Evolutionary conservation across 1,140 invertebrate genomes (phyloP), one percentile per base, ranked within the genome.

Genomic region (Macrotrachela quadricornifera): DNA sequence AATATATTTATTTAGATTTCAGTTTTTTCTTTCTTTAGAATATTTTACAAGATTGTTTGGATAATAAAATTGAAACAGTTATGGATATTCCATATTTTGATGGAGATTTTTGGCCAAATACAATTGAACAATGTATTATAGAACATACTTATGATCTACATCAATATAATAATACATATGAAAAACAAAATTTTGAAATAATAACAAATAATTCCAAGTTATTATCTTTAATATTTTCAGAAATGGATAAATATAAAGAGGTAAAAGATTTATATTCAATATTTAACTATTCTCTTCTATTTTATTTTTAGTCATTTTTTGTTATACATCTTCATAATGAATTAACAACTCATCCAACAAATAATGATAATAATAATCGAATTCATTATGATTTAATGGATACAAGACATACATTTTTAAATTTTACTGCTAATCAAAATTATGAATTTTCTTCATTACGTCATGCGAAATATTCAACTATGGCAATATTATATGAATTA

Each of bases 51-150:
- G n/a, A n/a, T n/a, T n/a, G n/a, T n/a, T n/a, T n/a, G n/a, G n/a
- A n/a, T n/a, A 92, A 96, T 67, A 87, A 85, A 66, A 73, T 97
- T 57, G 79, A 77, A 50, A 90, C 85, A 52, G 87, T 91, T 21
- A 85, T 85, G n/a, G 87, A 94, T 64, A 74, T 99, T 61, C 92
- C 94, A 1, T 99, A 99, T 69, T 99, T 97, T 69, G 91, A 99
- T 72, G 94, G 94, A 44, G 94, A 99, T 71, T 99, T 96, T 71
- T 99, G 94, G 94, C 94, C 94, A 10, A 96, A 96, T 71, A 88
- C 96, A 10, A 73, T 99, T 10, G 94, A 99, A 73, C 92, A 99
- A 66, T 90, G 86, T 65, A 97, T 99, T 53, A 94, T 92, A 67
- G 44, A n/a, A n/a, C n/a, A n/a, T n/a, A n/a, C n/a, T n/a, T n/a